A percentile compares a stretch with the other conserved stretches of the same genome.
phyloP scores from a whole-genome alignment of 2,113 vertebrate genomes.

The Piliocolobus tephrosceles region DNA sequence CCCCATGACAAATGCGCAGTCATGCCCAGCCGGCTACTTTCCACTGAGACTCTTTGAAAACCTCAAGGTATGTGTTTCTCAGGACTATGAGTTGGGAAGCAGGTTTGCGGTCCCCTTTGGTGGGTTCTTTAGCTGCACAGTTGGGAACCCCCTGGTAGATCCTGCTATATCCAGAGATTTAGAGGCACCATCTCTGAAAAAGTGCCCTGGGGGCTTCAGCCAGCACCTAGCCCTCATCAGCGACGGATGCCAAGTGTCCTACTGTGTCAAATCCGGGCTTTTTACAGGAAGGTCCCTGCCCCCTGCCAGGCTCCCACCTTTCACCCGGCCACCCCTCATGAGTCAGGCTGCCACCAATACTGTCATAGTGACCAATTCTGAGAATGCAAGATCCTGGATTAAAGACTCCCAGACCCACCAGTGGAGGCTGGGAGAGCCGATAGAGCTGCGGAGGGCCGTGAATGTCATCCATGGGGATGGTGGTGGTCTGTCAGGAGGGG shows the following conservation, averaged over 20 bases:
- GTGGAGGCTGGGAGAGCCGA: slow-evolving; percentile 85
- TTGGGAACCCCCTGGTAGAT: slow-evolving; percentile 85
- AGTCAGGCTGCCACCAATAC: slow-evolving; percentile 84
- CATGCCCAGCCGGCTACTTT: slow-evolving; percentile 86
- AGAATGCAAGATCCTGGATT: slow-evolving; percentile 87
- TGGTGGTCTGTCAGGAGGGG: slow-evolving; percentile 48
- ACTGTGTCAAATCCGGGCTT: slow-evolving; percentile 88
- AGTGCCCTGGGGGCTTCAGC: slow-evolving; percentile 90
- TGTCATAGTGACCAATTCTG: slow-evolving; percentile 86
- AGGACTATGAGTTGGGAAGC: slow-evolving; percentile 85
- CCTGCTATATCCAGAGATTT: slow-evolving; percentile 11
- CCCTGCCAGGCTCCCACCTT: slow-evolving; percentile 88
- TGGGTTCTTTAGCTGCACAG: slow-evolving; percentile 94
- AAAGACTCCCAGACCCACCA: slow-evolving; percentile 83
- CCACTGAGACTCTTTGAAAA: slow-evolving; percentile 85
- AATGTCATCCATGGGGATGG: neutral
- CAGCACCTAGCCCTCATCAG: slow-evolving; percentile 92
- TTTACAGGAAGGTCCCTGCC: slow-evolving; percentile 87
- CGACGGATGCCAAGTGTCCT: slow-evolving; percentile 92
- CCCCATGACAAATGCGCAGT: slow-evolving; percentile 87
- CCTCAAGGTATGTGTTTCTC: slow-evolving; percentile 89
- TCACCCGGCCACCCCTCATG: slow-evolving; percentile 84
- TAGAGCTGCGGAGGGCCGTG: slow-evolving; percentile 72
- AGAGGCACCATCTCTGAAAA: slow-evolving; percentile 70
- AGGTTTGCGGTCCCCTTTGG: slow-evolving; percentile 88